Evolutionary conservation across 2,113 vertebrate species (phyloP).

Genomic region (Melanocharis versteri): DNA sequence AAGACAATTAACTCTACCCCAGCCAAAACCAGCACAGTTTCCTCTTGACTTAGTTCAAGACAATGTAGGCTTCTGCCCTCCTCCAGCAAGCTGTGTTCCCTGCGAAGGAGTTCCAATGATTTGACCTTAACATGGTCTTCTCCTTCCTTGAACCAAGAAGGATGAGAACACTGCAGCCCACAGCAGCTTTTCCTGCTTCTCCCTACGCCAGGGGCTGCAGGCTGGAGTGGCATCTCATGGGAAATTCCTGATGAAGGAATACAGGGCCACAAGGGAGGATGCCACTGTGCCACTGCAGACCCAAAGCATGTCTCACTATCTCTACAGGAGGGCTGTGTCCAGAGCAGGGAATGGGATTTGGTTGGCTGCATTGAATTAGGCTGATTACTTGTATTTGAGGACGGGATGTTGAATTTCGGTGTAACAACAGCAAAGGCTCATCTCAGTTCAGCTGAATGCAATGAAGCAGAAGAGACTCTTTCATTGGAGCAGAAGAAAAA

Average conservation of each 20-base stretch:
- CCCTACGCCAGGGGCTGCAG: not conserved
- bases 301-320: fast-evolving
- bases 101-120: not conserved
- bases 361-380: not conserved
- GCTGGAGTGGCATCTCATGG: not conserved
- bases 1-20: not conserved
- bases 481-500: not conserved
- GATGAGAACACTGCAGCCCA: not conserved
- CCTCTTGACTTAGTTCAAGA: not conserved
- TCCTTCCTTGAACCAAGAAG: not conserved
- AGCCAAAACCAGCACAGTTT: not conserved
- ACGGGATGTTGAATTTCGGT: not conserved
- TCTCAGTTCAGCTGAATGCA: not conserved
- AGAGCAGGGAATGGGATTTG: not conserved
- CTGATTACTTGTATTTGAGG: not conserved
- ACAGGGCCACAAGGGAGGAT: not conserved
- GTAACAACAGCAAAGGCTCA: not conserved
- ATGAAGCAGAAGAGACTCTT: not conserved
- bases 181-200: not conserved
- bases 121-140: not conserved
- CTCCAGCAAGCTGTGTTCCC: not conserved
- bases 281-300: not conserved
- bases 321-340: not conserved
- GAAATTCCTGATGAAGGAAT: not conserved
- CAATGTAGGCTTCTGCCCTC: not conserved